Conservation (phyloP, 2,797 vertebrate genomes). For the Mycteria americana region DNA sequence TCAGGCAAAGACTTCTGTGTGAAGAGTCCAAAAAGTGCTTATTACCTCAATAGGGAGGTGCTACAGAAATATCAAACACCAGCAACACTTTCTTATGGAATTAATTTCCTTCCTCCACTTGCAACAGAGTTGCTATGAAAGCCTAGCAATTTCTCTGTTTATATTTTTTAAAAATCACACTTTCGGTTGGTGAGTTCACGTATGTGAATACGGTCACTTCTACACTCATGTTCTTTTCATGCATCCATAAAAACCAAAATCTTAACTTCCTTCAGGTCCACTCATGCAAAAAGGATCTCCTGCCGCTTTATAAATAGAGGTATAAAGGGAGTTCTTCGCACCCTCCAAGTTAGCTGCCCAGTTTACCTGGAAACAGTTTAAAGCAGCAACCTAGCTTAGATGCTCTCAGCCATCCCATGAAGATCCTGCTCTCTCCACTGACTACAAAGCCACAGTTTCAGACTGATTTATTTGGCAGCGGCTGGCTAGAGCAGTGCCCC, state of each 20-base stretch:
- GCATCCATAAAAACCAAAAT: background rate
- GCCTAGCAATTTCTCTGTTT: background rate
- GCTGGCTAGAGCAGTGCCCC: background rate
- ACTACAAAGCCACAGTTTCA: background rate
- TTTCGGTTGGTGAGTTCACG: fast-evolving
- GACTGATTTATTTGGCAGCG: background rate
- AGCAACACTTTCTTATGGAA: background rate
- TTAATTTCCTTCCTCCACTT: background rate
- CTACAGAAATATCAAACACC: background rate
- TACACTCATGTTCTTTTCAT: background rate
- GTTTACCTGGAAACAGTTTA: background rate
- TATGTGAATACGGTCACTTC: background rate
- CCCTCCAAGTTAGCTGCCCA: background rate
- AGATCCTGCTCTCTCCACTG: background rate
- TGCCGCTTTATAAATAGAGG: background rate
- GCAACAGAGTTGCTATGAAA: fast-evolving
- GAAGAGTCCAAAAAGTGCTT: background rate
- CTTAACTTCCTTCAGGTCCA: background rate
- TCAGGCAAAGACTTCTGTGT: background rate
- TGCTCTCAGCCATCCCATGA: background rate
- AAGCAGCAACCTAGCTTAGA: background rate
- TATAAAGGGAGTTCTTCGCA: background rate
- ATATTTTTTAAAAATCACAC: background rate
- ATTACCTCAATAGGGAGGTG: background rate
- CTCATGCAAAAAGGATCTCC: background rate